Evolutionary conservation across 2,797 vertebrate genomes (phyloP), one percentile per base, ranked within the genome.

Genomic region (Gobio occitaniae): DNA sequence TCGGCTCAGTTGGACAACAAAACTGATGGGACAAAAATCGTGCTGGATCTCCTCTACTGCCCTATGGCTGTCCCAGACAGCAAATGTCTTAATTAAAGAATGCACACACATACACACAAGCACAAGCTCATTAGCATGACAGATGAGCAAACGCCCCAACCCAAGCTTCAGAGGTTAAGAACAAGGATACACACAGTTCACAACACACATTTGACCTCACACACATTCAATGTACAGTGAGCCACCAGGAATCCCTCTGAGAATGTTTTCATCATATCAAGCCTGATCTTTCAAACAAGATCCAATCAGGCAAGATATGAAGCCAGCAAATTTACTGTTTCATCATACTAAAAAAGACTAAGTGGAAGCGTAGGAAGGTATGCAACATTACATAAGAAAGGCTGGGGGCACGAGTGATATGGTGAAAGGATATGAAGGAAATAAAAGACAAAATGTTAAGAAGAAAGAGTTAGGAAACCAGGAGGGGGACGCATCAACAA

Each of bases 71-170:
- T 36, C 48, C 41, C 21, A 75, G 54, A 76, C 36, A 80, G 70
- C 68, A 89, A 48, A 72, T 84, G 54, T 86, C 70, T 85, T 77
- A 74, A 87, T 86, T 76, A 85, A 71, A 50, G 10, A 50, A 47
- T 1, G 9, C 4, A 63, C 47, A 79, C 70, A 74, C 44, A 76
- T 15, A 69, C 48, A 56, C 16, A 66, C 8, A 66, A 38, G 80
- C 36, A 77, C 79, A 71, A 32, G 48, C 59, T 82, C 71, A 63
- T 87, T 84, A 82, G 65, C 29, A 82, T 52, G 29, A 70, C 86
- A 87, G 77, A 86, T 84, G 70, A 84, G 69, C 70, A 78, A 84
- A 78, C 0, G 41, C 41, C 41, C 41, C 47, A 61, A 66, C 78
- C 56, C 36, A 59, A 86, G 68, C 17, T 78, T 88, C 21, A 77